Base-by-base conservation (phyloP, 1,140 invertebrate genomes). In the Leptopilina boulardi region DNA sequence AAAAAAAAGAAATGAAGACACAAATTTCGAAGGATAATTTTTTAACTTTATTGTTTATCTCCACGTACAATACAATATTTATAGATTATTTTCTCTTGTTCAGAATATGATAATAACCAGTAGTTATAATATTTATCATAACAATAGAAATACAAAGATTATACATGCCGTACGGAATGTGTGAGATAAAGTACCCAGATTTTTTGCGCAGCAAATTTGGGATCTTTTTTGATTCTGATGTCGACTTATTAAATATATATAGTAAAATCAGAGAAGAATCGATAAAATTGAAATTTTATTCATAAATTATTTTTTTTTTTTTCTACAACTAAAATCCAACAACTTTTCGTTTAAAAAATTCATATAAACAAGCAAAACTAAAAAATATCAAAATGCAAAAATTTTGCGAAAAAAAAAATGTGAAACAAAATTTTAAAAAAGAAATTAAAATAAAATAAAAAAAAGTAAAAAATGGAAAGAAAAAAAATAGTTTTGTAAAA, bases 31-130 rank as follows among this genome's bases (percentile, higher is more conserved):
- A 87, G 86, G 86, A 86, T 87, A 85, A 87, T 88, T 80, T 82
- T 89, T 87, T 85, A 79, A 79, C 73, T 88, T 87, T 88, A 87
- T 89, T 89, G 80, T 82, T n/a, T 73, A 73, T 87, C 81, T 86
- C 84, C 80, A 86, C 82, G 87, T 87, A 89, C 84, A 82, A 73
- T 88, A 88, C 84, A 89, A 88, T 89, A 88, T 87, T 87, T 87
- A 88, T 88, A 88, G 79, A 74, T 86, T 89, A 87, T 75, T 85
- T 87, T 66, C 75, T 85, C 80, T 84, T 80, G 78, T 76, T 83
- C 78, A 51, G 83, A 84, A 86, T 85, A 82, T 86, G 80, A 87
- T 87, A 87, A 84, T 87, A 84, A 86, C 84, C 82, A 82, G 80
- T 86, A 87, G 80, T 76, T 86, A 80, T 84, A 83, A 84, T 83